phyloP scores from a whole-genome alignment of 1,140 invertebrate genomes.

The Ectropis grisescens region DNA sequence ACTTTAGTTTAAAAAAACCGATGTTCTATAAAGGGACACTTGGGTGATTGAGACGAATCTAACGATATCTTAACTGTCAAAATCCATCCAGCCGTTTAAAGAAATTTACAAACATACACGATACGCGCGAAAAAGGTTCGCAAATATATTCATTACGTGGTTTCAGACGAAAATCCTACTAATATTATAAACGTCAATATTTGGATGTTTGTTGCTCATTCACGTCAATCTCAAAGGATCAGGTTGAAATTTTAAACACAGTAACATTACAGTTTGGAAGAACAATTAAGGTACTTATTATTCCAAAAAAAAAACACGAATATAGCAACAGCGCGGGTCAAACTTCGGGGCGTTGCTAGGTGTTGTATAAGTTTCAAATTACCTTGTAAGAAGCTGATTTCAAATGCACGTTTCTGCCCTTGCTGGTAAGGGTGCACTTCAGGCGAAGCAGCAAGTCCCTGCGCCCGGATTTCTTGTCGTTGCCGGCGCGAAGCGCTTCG shows the following conservation, averaged over 20 bases:
- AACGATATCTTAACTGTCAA: too few relatives aligned
- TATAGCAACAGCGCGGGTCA: neutral
- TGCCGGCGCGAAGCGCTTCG: conserved; percentile 78
- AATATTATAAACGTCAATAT: too few relatives aligned
- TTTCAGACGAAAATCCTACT: too few relatives aligned
- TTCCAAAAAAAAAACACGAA: neutral
- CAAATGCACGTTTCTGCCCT: conserved; percentile 91
- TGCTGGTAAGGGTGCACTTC: conserved; percentile 92
- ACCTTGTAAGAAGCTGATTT: conserved; percentile 96
- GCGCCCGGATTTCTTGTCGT: conserved; percentile 17
- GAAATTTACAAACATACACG: too few relatives aligned
- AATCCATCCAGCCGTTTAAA: too few relatives aligned
- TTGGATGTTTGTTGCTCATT: neutral
- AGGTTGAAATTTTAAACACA: neutral
- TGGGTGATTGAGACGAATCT: too few relatives aligned
- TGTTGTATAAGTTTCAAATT: conserved; percentile 10
- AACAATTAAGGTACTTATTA: neutral
- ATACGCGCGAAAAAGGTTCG: too few relatives aligned
- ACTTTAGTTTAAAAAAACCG: too few relatives aligned
- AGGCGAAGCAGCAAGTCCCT: conserved; percentile 82
- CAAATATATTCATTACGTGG: too few relatives aligned
- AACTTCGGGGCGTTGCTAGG: neutral
- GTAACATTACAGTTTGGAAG: neutral
- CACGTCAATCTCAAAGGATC: neutral
- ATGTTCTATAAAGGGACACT: too few relatives aligned